A percentile compares a stretch with the other conserved stretches of the same genome.
Conservation (phyloP, 2,797 vertebrate species). For the Apogon hyalosoma region DNA sequence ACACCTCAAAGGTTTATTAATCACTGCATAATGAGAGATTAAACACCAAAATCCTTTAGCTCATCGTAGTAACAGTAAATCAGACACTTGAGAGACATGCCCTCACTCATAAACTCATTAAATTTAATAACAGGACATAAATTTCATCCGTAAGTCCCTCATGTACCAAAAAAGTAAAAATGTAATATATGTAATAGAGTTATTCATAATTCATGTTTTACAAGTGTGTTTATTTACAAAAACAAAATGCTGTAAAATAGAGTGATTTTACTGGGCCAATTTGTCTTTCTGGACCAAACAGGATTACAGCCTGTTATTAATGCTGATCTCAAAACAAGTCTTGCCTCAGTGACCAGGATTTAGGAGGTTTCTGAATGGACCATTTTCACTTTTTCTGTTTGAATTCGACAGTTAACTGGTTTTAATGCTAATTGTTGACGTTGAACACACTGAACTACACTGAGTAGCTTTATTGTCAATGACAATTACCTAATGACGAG, state of each 20-base stretch:
- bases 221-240: background rate
- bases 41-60: conserved; percentile 66
- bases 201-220: background rate
- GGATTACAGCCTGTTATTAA: too few relatives aligned
- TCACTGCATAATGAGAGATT: conserved; percentile 72
- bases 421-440: conserved; percentile 55
- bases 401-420: conserved; percentile 30
- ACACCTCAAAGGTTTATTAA: conserved; percentile 63
- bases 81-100: conserved; percentile 46
- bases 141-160: conserved; percentile 42
- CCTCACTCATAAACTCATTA: conserved; percentile 47
- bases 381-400: conserved; percentile 1
- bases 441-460: conserved; percentile 27
- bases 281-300: too few relatives aligned
- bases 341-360: background rate
- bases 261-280: conserved; percentile 7
- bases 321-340: conserved; percentile 19
- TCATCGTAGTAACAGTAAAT: conserved; percentile 59
- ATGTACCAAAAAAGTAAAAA: conserved; percentile 10
- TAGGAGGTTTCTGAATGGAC: background rate
- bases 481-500: conserved; percentile 57
- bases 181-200: conserved; percentile 6
- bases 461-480: conserved; percentile 2
- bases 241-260: conserved; percentile 1
- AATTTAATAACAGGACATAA: conserved; percentile 45